A percentile compares a stretch with the other conserved stretches of the same genome.
phyloP scores from a whole-genome alignment of 2,113 vertebrate genomes.

The Laticauda laticaudata region DNA sequence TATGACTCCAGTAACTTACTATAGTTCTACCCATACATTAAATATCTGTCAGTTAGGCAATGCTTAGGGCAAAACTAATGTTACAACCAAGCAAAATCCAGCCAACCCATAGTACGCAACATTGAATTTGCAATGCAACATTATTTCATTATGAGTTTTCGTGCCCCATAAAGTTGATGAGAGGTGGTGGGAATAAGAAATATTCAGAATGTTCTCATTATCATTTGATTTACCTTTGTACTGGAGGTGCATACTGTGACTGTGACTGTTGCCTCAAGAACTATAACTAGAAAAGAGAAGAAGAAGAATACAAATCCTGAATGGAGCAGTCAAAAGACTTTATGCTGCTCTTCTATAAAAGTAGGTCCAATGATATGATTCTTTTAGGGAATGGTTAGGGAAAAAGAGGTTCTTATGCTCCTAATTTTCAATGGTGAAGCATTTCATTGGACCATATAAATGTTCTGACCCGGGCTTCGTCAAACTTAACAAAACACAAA shows the following conservation, averaged over 20 bases:
- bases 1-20: background rate
- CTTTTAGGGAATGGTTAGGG: background rate
- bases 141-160: background rate
- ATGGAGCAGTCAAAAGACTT: background rate
- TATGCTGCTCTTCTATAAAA: background rate
- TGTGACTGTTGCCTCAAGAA: background rate
- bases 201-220: background rate
- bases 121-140: background rate
- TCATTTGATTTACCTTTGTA: background rate
- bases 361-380: background rate
- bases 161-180: background rate
- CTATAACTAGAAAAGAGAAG: background rate
- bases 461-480: background rate
- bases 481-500: too few species aligned
- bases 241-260: background rate
- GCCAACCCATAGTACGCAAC: background rate
- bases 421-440: background rate
- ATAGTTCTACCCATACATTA: background rate
- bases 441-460: background rate
- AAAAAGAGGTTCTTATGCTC: background rate
- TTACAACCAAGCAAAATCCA: background rate
- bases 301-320: background rate
- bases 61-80: background rate
- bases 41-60: background rate
- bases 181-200: background rate